These are phyloP conservation scores for Dicerorhinus sumatrensis DNA, from an alignment of 2,113 vertebrate species.

Conservation along the genomic window DNA sequence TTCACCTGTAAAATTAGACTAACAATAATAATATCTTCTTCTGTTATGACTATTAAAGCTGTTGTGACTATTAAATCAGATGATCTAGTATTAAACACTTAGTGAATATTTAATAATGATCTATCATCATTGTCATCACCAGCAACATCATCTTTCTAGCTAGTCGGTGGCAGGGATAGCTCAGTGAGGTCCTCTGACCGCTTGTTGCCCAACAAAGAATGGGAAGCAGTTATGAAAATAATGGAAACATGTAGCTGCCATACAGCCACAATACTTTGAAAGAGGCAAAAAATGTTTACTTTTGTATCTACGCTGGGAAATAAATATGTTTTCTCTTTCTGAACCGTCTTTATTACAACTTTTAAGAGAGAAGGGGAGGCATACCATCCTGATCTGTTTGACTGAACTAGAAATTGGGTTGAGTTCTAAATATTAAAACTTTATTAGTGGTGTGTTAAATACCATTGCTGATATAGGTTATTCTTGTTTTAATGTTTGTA, in stretches of 20 bases:
- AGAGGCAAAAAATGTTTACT: not conserved
- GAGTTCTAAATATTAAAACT: constrained; percentile 24
- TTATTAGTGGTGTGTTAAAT: not conserved
- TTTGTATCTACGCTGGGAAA: not conserved
- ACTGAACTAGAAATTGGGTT: constrained; percentile 7
- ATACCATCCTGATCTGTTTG: not conserved
- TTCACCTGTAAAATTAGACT: not conserved
- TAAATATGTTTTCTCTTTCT: not conserved
- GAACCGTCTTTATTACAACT: not conserved
- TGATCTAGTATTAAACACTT: not conserved
- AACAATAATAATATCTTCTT: not conserved
- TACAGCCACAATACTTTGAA: not conserved
- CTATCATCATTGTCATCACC: not conserved
- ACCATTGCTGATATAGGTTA: not conserved
- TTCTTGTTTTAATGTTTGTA: not conserved
- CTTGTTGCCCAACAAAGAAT: not conserved
- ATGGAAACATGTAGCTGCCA: not conserved
- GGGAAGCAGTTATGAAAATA: not conserved
- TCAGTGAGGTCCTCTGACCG: not conserved
- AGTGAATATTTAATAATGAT: not conserved
- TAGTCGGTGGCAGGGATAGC: not conserved
- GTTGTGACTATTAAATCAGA: not conserved
- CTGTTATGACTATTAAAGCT: not conserved
- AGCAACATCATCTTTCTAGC: not conserved
- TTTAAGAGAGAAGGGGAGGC: not conserved